Evolutionary conservation across 2,797 vertebrate genomes (phyloP), one percentile per base, ranked within the genome.

Genomic region (Anguilla megastoma): DNA sequence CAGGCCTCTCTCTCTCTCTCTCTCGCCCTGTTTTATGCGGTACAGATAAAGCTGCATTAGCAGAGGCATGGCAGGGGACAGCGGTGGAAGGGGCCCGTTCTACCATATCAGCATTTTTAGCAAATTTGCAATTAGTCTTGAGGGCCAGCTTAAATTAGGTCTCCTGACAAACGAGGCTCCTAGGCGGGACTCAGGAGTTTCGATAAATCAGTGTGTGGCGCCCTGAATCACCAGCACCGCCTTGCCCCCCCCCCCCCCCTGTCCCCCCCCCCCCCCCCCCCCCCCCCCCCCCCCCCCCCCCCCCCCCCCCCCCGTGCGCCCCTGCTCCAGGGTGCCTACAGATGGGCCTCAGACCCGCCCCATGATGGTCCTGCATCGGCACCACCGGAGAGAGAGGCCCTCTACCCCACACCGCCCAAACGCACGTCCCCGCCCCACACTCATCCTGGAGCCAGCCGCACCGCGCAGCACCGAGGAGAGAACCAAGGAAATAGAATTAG

Each of bases 101-200:
- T 97, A 97, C 97, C 96, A 97, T 97, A 98, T 99, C 98, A 99
- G 98, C 98, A 97, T 97, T 99, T 99, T 98, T 96, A 94, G 95
- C 96, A 98, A 99, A 98, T 99, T 97, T 98, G 97, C 97, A 99
- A 99, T 99, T 99, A 99, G 98, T 98, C 98, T 99, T 98, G 98
- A 98, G 98, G 97, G 98, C 97, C 97, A 93, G 96, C 94, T 97
- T 98, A 99, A 99, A 99, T 99, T 97, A 99, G 97, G 97, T 97
- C 98, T 98, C 98, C 96, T 98, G 98, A 99, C 97, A 98, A 98
- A 99, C 97, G 97, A 98, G 97, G 96, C 96, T 97, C 96, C 94
- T 96, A 97, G 97, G 98, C 96, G 95, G 97, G 97, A 97, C 97
- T 93, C 36, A 90, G 92, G 93, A 95, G 95, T 96, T 96, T 95